These are phyloP conservation scores for Opisthocomus hoazin DNA, from an alignment of 2,113 vertebrate species.

Conservation along the genomic window DNA sequence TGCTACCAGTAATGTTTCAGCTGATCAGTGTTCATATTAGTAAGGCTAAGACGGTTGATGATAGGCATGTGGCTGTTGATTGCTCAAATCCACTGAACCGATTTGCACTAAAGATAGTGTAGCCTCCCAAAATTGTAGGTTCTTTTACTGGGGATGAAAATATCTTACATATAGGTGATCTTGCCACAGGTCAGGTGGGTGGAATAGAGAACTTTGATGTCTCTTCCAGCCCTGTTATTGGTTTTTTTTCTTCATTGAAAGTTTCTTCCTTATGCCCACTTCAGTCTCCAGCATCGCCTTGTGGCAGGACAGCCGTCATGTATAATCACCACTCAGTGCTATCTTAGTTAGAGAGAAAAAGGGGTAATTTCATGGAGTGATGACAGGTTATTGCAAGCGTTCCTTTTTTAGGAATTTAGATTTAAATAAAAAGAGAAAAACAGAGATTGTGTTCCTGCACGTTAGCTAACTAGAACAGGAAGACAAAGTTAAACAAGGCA, in stretches of 20 bases:
- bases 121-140: background rate
- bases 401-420: background rate
- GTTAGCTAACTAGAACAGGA: background rate
- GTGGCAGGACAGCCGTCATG: fast-evolving
- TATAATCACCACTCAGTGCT: background rate
- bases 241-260: background rate
- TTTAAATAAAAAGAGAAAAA: background rate
- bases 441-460: background rate
- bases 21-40: background rate
- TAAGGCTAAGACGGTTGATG: background rate
- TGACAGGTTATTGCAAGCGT: background rate
- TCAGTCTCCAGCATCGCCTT: background rate
- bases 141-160: background rate
- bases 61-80: background rate
- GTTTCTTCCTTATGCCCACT: background rate
- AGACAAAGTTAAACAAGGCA: background rate
- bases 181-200: background rate
- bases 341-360: background rate
- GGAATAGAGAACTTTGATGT: background rate
- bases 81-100: background rate
- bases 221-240: background rate
- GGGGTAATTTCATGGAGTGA: background rate
- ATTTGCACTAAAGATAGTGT: background rate
- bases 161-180: background rate
- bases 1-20: background rate